A percentile compares a stretch with the other conserved stretches of the same genome.
These are phyloP conservation scores for Onychomys leucogaster DNA, from an alignment of 2,797 vertebrate species.

Conservation along the genomic window DNA sequence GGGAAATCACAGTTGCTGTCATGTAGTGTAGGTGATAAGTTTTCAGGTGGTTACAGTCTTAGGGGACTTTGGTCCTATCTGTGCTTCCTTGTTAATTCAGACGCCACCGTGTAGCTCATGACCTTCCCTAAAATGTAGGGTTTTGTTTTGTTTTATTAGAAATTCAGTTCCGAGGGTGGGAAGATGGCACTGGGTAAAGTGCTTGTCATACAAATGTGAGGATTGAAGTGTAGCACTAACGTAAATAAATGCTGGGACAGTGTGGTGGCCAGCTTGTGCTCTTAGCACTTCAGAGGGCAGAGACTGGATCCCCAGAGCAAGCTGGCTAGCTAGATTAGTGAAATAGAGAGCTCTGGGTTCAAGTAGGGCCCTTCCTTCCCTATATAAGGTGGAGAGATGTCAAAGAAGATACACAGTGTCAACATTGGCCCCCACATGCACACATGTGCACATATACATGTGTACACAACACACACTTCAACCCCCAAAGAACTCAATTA, in stretches of 20 bases:
- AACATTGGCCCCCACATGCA: background rate
- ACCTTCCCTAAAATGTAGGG: background rate
- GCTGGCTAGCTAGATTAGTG: background rate
- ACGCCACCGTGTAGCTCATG: background rate
- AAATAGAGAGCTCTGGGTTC: background rate
- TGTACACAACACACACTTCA: background rate
- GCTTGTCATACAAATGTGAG: background rate
- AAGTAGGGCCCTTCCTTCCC: background rate
- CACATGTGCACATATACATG: background rate
- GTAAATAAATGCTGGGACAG: too few species aligned
- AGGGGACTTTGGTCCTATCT: background rate
- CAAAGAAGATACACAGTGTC: background rate
- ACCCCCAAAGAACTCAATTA: background rate
- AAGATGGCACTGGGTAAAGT: background rate
- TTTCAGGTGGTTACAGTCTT: background rate
- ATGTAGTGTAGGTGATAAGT: background rate
- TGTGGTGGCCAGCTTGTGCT: background rate
- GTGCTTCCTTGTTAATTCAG: background rate
- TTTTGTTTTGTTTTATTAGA: constrained; percentile 20
- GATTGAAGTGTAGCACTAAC: background rate
- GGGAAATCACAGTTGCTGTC: background rate
- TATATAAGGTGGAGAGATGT: background rate
- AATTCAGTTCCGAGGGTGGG: background rate
- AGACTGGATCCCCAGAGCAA: background rate
- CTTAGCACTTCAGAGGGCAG: background rate